Evolutionary conservation across 2,113 vertebrate species (phyloP).

Genomic region (Gyps fulvus): DNA sequence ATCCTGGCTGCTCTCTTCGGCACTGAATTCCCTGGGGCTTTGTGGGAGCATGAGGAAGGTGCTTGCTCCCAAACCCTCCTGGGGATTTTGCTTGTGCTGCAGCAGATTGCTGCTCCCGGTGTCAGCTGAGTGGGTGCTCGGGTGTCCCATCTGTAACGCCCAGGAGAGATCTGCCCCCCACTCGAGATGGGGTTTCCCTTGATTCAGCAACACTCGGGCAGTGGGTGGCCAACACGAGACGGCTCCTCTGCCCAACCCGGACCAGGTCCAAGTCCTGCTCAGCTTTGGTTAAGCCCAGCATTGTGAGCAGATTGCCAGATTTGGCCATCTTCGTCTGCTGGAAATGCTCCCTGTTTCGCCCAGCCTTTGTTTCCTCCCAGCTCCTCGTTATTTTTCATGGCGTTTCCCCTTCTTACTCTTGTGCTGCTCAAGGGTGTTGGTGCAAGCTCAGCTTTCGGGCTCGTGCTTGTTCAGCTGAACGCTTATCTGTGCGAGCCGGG

Average conservation of each 20-base stretch:
- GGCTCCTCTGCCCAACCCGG: rapidly evolving
- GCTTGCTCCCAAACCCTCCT: background rate
- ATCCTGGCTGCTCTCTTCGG: background rate
- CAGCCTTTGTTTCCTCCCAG: constrained; percentile 21
- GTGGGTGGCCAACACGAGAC: background rate
- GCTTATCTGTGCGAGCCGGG: rapidly evolving
- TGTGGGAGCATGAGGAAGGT: background rate
- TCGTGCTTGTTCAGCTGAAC: background rate
- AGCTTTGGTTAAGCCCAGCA: background rate
- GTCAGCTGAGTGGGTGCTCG: background rate
- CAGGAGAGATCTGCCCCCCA: background rate
- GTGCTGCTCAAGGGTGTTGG: background rate
- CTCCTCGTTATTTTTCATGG: background rate
- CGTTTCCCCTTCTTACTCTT: background rate
- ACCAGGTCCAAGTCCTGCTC: background rate
- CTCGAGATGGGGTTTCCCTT: background rate
- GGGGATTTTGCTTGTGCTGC: background rate
- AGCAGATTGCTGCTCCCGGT: background rate
- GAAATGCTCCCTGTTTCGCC: background rate
- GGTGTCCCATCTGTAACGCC: background rate
- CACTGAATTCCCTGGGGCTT: background rate
- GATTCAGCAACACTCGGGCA: rapidly evolving
- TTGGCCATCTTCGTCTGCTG: background rate
- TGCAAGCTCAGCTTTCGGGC: background rate
- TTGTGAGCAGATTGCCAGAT: background rate